phyloP scores from a whole-genome alignment of 2,888 invertebrate genomes.

The Griposia aprilina region DNA sequence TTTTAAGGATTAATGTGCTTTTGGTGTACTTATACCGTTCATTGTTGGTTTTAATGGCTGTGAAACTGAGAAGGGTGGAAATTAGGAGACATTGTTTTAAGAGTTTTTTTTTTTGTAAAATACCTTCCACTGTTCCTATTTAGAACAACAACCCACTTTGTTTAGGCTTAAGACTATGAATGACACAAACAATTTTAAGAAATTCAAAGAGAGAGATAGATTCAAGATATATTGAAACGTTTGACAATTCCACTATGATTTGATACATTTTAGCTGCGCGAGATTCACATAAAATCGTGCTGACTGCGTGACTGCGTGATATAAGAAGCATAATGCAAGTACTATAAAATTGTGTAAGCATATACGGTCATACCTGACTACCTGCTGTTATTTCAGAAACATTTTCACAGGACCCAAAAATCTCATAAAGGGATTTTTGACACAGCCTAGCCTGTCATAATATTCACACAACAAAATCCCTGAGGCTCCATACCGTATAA shows the following conservation, averaged over 20 bases:
- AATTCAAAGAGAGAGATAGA: neutral
- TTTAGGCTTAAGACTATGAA: neutral
- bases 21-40: conserved; percentile 54
- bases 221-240: too few relatives aligned
- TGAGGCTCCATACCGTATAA: conserved; percentile 44
- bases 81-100: conserved; percentile 9
- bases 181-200: neutral
- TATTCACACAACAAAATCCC: conserved; percentile 36
- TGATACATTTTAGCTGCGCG: neutral
- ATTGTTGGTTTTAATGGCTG: conserved; percentile 46
- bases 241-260: neutral
- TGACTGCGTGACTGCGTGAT: neutral
- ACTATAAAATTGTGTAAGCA: neutral
- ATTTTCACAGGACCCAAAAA: neutral
- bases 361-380: neutral
- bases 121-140: neutral
- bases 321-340: neutral
- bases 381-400: neutral
- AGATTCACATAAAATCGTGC: neutral
- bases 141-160: neutral
- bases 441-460: conserved; percentile 32
- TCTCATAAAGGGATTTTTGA: conserved; percentile 38
- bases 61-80: conserved; percentile 38
- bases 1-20: conserved; percentile 72
- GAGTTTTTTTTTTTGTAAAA: neutral